Conservation (phyloP, 2,888 invertebrate genomes). For the Diplolepis rosae region DNA sequence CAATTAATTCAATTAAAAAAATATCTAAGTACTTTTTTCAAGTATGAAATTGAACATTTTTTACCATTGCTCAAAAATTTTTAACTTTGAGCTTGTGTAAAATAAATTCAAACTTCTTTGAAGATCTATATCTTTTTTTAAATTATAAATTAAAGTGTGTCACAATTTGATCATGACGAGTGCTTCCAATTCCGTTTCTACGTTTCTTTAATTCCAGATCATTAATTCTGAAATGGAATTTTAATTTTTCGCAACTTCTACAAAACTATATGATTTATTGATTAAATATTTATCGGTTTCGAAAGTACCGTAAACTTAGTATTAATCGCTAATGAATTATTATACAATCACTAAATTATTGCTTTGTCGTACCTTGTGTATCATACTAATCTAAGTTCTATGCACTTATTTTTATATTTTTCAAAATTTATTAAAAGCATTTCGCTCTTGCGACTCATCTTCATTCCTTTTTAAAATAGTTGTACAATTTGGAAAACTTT, state of each 20-base stretch:
- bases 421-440: constrained; percentile 25
- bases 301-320: constrained; percentile 69
- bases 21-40: neutral
- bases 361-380: constrained; percentile 73
- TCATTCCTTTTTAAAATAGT: constrained; percentile 1
- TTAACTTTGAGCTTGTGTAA: neutral
- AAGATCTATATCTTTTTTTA: neutral
- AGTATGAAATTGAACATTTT: neutral
- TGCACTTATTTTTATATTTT: constrained; percentile 46
- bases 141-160: constrained; percentile 1
- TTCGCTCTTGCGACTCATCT: constrained; percentile 31
- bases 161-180: constrained; percentile 22
- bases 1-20: constrained; percentile 1
- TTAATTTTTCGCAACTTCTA: constrained; percentile 64
- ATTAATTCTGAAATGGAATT: constrained; percentile 55
- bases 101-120: neutral
- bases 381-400: constrained; percentile 72
- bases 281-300: constrained; percentile 69
- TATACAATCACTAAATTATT: constrained; percentile 74
- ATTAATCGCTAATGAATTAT: constrained; percentile 71
- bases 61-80: neutral
- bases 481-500: constrained; percentile 39
- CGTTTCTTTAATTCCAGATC: neutral
- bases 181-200: constrained; percentile 20
- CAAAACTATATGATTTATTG: constrained; percentile 73